Conservation (phyloP, 1,140 invertebrate species). For the Trialeurodes vaporariorum region DNA sequence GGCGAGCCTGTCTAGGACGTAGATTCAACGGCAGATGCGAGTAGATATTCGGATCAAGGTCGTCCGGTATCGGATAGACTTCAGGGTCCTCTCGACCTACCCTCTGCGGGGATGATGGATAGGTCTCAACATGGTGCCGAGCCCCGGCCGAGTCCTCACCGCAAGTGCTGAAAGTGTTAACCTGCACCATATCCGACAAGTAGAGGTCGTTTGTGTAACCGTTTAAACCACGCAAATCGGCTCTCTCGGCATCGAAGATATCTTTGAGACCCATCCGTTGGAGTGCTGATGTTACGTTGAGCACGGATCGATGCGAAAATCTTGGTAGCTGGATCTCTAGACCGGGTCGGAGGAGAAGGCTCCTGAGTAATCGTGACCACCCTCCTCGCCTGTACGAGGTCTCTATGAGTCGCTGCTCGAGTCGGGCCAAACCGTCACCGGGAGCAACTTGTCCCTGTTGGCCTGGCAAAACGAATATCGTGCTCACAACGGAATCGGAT, state of each 20-base stretch:
- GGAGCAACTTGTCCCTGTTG: slow-evolving; percentile 57
- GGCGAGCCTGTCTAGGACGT: slow-evolving; percentile 52
- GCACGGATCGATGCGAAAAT: slow-evolving; percentile 65
- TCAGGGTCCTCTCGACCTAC: slow-evolving; percentile 17
- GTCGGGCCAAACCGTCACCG: slow-evolving; percentile 55
- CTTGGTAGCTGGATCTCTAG: slow-evolving; percentile 67
- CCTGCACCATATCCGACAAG: slow-evolving; percentile 65
- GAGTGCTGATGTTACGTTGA: slow-evolving; percentile 62
- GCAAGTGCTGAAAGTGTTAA: slow-evolving; percentile 62
- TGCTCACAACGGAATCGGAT: slow-evolving; percentile 54
- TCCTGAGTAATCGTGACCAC: slow-evolving; percentile 58
- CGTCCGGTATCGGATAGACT: background rate
- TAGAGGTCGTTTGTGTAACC: slow-evolving; percentile 58
- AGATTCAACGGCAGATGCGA: slow-evolving; percentile 44
- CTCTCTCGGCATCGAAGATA: slow-evolving; percentile 54
- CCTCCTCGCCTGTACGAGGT: slow-evolving; percentile 49
- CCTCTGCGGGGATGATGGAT: slow-evolving; percentile 48
- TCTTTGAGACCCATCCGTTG: slow-evolving; percentile 67
- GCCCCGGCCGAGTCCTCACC: slow-evolving; percentile 57
- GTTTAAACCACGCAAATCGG: slow-evolving; percentile 66
- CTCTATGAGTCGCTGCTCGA: slow-evolving; percentile 54
- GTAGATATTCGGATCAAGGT: slow-evolving; percentile 12
- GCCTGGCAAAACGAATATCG: slow-evolving; percentile 65
- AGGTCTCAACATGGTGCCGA: slow-evolving; percentile 63
- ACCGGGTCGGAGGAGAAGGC: slow-evolving; percentile 54